phyloP scores from a whole-genome alignment of 2,113 vertebrate genomes.

The Hypocryptadius cinnamomeus region DNA sequence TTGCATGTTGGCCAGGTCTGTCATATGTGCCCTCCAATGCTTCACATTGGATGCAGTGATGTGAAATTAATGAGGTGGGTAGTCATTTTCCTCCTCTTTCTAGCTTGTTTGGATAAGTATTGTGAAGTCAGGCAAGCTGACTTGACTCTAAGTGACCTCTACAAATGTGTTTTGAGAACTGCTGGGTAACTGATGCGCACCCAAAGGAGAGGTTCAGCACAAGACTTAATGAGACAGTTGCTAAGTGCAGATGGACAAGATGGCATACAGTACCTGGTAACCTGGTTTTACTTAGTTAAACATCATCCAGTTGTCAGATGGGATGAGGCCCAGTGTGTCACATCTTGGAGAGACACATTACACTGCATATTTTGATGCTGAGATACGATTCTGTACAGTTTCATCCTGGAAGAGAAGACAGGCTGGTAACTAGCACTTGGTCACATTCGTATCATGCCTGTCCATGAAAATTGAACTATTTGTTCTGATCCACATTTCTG shows the following conservation, averaged over 20 bases:
- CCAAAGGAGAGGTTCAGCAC: not conserved
- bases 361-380: not conserved
- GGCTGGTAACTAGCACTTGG: not conserved
- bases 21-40: not conserved
- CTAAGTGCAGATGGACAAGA: not conserved
- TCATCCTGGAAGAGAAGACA: not conserved
- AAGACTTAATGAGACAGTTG: not conserved
- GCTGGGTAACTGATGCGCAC: not conserved
- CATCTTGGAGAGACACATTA: not conserved
- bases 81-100: not conserved
- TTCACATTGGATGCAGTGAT: not conserved
- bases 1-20: not conserved
- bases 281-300: not conserved
- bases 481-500: not conserved
- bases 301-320: not conserved
- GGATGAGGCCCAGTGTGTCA: not conserved
- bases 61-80: not conserved
- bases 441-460: accelerated
- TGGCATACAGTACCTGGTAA: not conserved
- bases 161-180: not conserved
- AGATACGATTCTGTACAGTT: not conserved
- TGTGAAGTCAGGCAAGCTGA: not conserved
- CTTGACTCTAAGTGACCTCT: not conserved
- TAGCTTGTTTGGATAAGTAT: not conserved
- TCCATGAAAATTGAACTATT: not conserved